These are phyloP conservation scores for Rhabdophis nuchalis DNA, from an alignment of 2,797 vertebrate genomes.

Conservation along the genomic window DNA sequence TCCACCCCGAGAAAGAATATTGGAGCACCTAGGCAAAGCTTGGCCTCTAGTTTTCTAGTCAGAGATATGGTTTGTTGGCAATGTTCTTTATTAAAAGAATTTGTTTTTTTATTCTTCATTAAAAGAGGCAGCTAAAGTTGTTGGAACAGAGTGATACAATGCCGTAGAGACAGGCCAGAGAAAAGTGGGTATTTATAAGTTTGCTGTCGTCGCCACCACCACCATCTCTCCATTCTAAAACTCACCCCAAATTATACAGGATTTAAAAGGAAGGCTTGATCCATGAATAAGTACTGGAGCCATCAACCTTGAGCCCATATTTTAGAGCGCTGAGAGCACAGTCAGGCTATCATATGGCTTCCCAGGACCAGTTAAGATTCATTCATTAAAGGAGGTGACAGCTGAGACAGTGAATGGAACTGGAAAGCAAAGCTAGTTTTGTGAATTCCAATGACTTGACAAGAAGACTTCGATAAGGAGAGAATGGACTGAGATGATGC, in stretches of 20 bases:
- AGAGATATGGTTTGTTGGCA: not conserved
- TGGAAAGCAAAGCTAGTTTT: not conserved
- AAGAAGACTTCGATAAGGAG: not conserved
- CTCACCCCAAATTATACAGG: not conserved
- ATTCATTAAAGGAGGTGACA: not conserved
- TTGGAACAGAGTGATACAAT: not conserved
- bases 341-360: not conserved
- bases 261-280: not conserved
- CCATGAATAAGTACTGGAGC: not conserved
- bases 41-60: not conserved
- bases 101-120: not conserved
- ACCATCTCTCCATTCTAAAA: not conserved
- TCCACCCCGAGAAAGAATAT: not conserved
- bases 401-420: not conserved
- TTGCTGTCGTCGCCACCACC: not conserved
- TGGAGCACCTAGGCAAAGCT: not conserved
- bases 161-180: not conserved
- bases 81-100: not conserved
- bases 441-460: not conserved
- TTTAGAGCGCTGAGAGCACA: not conserved
- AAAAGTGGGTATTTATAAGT: not conserved
- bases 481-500: not conserved
- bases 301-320: not conserved
- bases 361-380: not conserved
- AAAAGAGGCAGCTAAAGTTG: not conserved